Percentiles rank a stretch among this genome's conserved stretches.
These are phyloP conservation scores for Brevimyrus niger DNA, from an alignment of 2,113 vertebrate genomes.

Conservation along the genomic window DNA sequence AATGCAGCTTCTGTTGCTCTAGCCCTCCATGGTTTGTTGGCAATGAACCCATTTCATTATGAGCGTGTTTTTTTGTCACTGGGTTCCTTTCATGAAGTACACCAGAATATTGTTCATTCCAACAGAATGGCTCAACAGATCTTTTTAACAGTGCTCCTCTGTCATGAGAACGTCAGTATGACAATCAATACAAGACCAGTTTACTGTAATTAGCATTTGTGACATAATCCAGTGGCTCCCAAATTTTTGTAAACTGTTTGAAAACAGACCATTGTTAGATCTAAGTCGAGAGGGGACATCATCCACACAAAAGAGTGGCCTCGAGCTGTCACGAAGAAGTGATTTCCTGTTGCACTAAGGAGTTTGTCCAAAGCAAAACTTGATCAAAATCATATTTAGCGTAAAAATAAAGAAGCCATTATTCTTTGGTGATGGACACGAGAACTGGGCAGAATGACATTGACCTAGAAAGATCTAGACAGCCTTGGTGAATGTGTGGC, in stretches of 20 bases:
- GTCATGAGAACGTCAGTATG: slow-evolving; percentile 8
- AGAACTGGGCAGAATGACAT: background rate
- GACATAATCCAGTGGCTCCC: slow-evolving; percentile 22
- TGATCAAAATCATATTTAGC: background rate
- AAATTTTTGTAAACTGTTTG: background rate
- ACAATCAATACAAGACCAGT: background rate
- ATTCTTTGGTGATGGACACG: slow-evolving; percentile 10
- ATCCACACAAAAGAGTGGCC: background rate
- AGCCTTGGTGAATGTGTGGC: background rate
- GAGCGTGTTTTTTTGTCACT: slow-evolving; percentile 3
- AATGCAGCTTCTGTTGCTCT: slow-evolving; percentile 18
- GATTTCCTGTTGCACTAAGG: background rate
- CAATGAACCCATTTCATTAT: slow-evolving; percentile 19
- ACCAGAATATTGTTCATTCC: slow-evolving; percentile 15
- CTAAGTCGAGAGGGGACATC: background rate
- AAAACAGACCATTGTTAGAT: background rate
- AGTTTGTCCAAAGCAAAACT: background rate
- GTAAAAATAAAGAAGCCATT: slow-evolving; percentile 1
- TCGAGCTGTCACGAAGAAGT: background rate
- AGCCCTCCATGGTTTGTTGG: slow-evolving; percentile 27
- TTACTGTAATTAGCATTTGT: slow-evolving; percentile 18
- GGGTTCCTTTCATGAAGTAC: slow-evolving; percentile 1
- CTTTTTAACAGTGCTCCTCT: slow-evolving; percentile 10
- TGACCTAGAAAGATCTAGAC: background rate
- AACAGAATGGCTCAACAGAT: slow-evolving; percentile 9